Evolutionary conservation across 2,113 vertebrate species (phyloP).

Genomic region (Sphaerodactylus townsendi): DNA sequence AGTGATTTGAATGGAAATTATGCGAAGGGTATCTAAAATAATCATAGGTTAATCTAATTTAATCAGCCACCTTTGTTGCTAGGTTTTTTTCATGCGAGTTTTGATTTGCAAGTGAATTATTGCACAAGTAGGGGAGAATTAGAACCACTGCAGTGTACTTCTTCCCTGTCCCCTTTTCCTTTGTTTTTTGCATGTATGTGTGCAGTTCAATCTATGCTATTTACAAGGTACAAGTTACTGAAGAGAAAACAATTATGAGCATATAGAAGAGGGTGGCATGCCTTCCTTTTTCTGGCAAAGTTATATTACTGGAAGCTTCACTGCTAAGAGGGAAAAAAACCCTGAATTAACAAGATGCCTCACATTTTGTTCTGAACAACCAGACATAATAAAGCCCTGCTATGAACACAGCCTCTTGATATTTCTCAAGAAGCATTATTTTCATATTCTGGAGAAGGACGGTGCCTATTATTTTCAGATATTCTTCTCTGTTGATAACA

Average conservation of each 20-base stretch:
- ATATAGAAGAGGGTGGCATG: not conserved
- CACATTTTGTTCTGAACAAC: not conserved
- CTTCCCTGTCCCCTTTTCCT: not conserved
- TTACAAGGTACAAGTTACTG: not conserved
- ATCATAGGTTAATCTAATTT: constrained; percentile 18
- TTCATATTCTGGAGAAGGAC: not conserved
- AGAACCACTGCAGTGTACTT: not conserved
- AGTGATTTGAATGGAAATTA: not conserved
- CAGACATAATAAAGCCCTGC: not conserved
- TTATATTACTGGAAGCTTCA: not conserved
- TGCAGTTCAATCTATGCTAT: not conserved
- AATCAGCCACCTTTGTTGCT: constrained; percentile 8
- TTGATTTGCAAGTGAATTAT: constrained; percentile 25
- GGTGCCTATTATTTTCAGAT: not conserved
- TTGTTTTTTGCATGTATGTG: not conserved
- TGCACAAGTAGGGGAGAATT: not conserved
- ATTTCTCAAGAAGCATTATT: not conserved
- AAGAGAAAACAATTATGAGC: not conserved
- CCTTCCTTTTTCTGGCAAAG: not conserved
- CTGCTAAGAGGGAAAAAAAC: not conserved
- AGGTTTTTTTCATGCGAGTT: not conserved
- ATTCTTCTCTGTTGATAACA: not conserved
- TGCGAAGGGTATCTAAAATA: constrained; percentile 8
- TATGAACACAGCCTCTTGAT: not conserved
- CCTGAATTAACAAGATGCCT: not conserved